phyloP scores from a whole-genome alignment of 2,888 invertebrate species.

The Rotaria sp. region DNA sequence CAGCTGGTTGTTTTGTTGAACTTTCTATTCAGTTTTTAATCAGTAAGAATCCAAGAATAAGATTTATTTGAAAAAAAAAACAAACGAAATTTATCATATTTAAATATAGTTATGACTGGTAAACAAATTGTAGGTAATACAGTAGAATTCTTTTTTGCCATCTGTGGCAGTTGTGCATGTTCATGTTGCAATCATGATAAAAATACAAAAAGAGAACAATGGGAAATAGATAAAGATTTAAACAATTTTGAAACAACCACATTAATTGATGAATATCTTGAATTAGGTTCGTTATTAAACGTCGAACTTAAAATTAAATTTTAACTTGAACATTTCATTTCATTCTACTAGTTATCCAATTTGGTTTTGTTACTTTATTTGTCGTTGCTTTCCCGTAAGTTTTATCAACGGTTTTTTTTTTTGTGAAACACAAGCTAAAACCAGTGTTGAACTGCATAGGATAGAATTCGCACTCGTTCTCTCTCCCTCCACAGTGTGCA shows the following conservation, averaged over 20 bases:
- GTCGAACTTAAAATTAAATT: neutral
- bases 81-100: neutral
- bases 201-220: slow-evolving; percentile 39
- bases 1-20: slow-evolving; percentile 79
- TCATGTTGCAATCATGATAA: neutral
- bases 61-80: neutral
- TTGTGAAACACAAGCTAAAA: too few relatives aligned
- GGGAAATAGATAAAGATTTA: slow-evolving; percentile 59
- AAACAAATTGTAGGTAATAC: slow-evolving; percentile 83
- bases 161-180: neutral
- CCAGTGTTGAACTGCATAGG: too few relatives aligned
- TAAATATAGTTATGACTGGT: slow-evolving; percentile 73
- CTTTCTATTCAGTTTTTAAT: slow-evolving; percentile 83
- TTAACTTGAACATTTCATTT: neutral
- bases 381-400: neutral
- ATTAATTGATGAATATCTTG: slow-evolving; percentile 38
- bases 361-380: slow-evolving; percentile 61
- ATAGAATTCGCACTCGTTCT: too few relatives aligned
- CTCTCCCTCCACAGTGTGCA: too few relatives aligned
- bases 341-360: slow-evolving; percentile 70
- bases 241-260: slow-evolving; percentile 49
- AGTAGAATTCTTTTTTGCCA: slow-evolving; percentile 76
- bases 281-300: slow-evolving; percentile 31
- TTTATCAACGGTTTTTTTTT: too few relatives aligned
- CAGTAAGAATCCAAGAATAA: slow-evolving; percentile 49